phyloP scores from a whole-genome alignment of 2,113 vertebrate genomes.

The cat (Felis catus) region DNA sequence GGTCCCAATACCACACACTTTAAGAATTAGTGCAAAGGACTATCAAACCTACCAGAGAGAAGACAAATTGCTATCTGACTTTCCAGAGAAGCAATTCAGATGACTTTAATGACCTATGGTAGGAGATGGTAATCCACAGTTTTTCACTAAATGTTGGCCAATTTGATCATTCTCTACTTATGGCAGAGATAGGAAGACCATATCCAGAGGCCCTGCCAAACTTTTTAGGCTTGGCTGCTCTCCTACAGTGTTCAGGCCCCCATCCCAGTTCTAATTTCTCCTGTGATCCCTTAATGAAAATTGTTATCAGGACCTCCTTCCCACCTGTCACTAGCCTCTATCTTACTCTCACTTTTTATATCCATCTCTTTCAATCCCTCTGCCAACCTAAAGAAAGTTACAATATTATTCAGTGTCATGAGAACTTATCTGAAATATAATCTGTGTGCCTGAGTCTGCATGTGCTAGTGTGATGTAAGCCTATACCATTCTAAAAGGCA shows the following conservation, averaged over 20 bases:
- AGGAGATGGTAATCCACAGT: background rate
- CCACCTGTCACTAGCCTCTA: background rate
- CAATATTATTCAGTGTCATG: background rate
- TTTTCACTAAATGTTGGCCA: background rate
- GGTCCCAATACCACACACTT: background rate
- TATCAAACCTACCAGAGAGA: background rate
- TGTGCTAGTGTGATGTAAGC: background rate
- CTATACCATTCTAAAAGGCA: background rate
- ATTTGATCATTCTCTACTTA: background rate
- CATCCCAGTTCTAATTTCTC: background rate
- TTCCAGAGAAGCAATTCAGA: background rate
- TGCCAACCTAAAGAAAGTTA: background rate
- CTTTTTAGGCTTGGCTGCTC: background rate
- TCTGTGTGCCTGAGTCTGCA: background rate
- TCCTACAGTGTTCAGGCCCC: background rate
- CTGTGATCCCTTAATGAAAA: background rate
- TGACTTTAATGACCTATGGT: background rate
- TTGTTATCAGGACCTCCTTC: background rate
- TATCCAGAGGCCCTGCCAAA: background rate
- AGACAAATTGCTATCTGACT: background rate
- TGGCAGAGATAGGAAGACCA: background rate
- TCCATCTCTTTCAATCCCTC: background rate
- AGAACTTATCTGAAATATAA: slow-evolving; percentile 18
- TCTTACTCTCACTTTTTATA: background rate
- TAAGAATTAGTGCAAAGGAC: background rate